Conservation (phyloP, 2,113 vertebrate genomes). For the Corapipo altera region DNA sequence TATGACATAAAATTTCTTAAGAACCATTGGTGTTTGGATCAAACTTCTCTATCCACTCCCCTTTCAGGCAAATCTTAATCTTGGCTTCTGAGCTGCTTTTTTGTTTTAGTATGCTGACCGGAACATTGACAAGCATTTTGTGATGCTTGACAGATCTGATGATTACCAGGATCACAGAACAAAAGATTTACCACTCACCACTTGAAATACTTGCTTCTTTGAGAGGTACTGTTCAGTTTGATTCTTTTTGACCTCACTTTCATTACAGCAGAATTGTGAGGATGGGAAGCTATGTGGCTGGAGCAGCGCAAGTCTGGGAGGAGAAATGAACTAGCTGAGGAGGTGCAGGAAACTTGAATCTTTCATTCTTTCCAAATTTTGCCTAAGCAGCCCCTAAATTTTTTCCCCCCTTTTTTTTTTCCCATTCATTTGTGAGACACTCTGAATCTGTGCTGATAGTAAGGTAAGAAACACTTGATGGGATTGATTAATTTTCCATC, state of each 20-base stretch:
- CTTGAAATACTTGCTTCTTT: conserved; percentile 4
- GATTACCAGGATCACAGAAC: conserved; percentile 16
- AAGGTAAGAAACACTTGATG: background rate
- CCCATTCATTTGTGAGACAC: background rate
- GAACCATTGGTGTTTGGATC: background rate
- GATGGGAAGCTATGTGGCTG: background rate
- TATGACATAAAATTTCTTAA: background rate
- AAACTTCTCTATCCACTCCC: background rate
- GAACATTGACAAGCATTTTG: background rate
- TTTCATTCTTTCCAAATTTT: background rate
- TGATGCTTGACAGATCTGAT: background rate
- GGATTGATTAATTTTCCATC: background rate
- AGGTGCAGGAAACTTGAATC: background rate
- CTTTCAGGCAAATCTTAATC: background rate
- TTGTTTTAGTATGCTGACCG: conserved; percentile 7
- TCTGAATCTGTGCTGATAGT: background rate
- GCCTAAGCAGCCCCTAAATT: background rate
- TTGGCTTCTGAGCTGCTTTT: background rate
- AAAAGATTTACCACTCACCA: background rate
- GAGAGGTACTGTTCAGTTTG: background rate
- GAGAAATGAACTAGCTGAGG: background rate
- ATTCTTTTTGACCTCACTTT: background rate
- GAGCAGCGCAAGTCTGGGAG: background rate
- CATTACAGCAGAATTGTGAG: background rate
- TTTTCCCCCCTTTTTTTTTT: rapidly evolving